Percentiles rank a stretch among this genome's conserved stretches.
Evolutionary conservation across 2,113 vertebrate species (phyloP).

Genomic region (human): DNA sequence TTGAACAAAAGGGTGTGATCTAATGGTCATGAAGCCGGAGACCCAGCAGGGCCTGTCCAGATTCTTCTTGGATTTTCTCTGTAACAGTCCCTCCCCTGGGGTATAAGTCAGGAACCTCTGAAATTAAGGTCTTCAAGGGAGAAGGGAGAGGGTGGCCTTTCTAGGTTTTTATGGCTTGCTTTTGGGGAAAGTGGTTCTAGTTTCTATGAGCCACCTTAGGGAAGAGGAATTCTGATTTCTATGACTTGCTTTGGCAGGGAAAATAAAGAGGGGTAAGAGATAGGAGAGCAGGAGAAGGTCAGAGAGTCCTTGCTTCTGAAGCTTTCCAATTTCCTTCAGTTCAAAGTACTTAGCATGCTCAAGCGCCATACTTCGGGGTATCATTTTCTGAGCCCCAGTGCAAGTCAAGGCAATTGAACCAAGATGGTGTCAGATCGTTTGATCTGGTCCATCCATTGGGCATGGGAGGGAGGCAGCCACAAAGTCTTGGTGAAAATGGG

Average conservation of each 20-base stretch:
- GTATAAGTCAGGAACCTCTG: neutral
- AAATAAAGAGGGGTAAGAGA: neutral
- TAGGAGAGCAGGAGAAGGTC: neutral
- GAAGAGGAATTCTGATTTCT: neutral
- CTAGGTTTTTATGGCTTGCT: neutral
- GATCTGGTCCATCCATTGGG: too few relatives aligned
- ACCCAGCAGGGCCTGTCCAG: neutral
- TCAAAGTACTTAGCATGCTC: neutral
- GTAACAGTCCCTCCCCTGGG: neutral
- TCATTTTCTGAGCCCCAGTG: neutral
- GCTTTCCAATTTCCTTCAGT: neutral
- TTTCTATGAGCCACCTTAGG: neutral
- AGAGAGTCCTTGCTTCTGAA: neutral
- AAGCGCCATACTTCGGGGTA: neutral
- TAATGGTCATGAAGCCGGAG: neutral
- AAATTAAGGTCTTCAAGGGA: neutral
- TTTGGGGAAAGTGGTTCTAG: neutral
- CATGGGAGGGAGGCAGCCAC: neutral
- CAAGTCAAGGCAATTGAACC: neutral
- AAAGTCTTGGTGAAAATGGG: neutral
- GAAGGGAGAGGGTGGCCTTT: neutral
- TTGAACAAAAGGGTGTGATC: neutral
- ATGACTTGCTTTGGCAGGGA: neutral
- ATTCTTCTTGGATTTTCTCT: neutral
- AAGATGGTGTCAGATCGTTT: neutral